phyloP scores from a whole-genome alignment of 2,888 invertebrate genomes.

The Lycophotia porphyrea region DNA sequence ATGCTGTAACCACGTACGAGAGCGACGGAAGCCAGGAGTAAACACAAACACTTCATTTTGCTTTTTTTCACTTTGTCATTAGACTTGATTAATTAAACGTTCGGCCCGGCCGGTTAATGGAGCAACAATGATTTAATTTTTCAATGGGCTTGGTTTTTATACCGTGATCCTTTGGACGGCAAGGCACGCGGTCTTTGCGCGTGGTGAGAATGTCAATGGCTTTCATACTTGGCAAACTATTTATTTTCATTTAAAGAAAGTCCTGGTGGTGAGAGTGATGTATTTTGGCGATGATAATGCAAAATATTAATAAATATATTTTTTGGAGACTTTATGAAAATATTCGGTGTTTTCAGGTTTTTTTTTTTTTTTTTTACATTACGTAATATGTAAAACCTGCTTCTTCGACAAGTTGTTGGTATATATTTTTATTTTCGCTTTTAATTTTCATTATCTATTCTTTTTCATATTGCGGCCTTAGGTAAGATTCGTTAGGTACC shows the following conservation, averaged over 20 bases:
- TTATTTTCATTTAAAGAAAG: conserved; percentile 89
- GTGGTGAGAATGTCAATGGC: conserved; percentile 81
- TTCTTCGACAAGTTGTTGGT: too few relatives aligned
- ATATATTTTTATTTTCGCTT: too few relatives aligned
- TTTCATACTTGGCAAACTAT: conserved; percentile 86
- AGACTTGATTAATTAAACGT: conserved; percentile 87
- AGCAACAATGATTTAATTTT: conserved; percentile 90
- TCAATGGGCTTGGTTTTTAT: conserved; percentile 93
- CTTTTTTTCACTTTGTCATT: conserved; percentile 83
- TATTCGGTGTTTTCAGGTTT: not conserved
- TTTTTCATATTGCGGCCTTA: too few relatives aligned
- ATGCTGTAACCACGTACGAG: conserved; percentile 87
- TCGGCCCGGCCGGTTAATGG: conserved; percentile 86
- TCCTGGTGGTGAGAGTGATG: conserved; percentile 87
- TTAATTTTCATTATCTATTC: too few relatives aligned
- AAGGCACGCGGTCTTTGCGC: conserved; percentile 84
- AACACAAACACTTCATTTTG: conserved; percentile 89
- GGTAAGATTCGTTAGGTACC: too few relatives aligned
- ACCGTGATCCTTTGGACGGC: conserved; percentile 90
- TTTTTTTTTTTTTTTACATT: not conserved
- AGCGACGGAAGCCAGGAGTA: conserved; percentile 88
- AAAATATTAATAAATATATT: conserved; percentile 62
- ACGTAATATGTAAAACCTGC: not conserved
- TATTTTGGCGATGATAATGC: conserved; percentile 64
- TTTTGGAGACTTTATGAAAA: not conserved